These are phyloP conservation scores for Prietella phreatophila DNA, from an alignment of 2,113 vertebrate genomes.

Conservation along the genomic window DNA sequence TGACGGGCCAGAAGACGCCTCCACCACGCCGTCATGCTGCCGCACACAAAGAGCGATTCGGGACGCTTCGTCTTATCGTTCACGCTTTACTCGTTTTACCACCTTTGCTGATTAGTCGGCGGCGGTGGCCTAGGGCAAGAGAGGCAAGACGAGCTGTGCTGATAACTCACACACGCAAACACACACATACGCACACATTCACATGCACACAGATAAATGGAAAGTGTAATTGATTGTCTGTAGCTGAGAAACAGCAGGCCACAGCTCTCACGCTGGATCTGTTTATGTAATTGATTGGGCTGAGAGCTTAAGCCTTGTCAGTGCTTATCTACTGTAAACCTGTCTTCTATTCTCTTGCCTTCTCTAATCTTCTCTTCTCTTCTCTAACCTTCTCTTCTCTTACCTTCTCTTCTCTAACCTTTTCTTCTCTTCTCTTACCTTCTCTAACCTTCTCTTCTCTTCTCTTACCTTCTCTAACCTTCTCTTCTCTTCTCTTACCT, in stretches of 20 bases:
- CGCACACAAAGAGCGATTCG: slow-evolving; percentile 62
- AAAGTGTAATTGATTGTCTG: slow-evolving; percentile 33
- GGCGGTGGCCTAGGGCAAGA: slow-evolving; percentile 61
- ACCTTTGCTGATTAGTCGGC: slow-evolving; percentile 48
- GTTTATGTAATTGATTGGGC: slow-evolving; percentile 40
- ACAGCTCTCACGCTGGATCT: slow-evolving; percentile 31
- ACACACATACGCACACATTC: slow-evolving; percentile 32
- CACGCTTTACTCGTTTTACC: slow-evolving; percentile 45
- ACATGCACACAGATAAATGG: slow-evolving; percentile 21
- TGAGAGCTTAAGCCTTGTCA: slow-evolving; percentile 16
- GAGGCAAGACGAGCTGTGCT: slow-evolving; percentile 26
- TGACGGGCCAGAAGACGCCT: slow-evolving; percentile 63
- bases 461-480: neutral
- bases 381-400: neutral
- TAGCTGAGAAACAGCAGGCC: slow-evolving; percentile 31
- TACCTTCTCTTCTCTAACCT: no score
- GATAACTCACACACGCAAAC: slow-evolving; percentile 36
- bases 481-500: neutral
- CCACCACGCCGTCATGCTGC: slow-evolving; percentile 56
- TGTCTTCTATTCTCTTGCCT: neutral
- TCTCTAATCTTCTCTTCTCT: neutral
- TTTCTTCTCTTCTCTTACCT: neutral
- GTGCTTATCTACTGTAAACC: slow-evolving; percentile 8
- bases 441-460: neutral
- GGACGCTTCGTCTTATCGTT: slow-evolving; percentile 64